Conservation (phyloP, 2,888 invertebrate species). For the Mayetiola destructor region DNA sequence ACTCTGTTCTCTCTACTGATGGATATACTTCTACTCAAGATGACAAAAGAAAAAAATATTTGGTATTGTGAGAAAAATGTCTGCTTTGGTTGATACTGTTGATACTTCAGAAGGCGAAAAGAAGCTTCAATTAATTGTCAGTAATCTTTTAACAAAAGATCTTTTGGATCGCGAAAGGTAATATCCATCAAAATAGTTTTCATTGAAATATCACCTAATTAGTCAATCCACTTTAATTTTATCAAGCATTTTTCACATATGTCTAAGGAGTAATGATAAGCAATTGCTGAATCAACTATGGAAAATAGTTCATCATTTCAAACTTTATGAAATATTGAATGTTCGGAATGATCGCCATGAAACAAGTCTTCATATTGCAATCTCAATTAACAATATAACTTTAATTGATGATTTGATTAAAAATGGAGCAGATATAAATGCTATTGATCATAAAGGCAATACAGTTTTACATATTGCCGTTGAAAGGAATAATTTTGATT, state of each 20-base stretch:
- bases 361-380: conserved; percentile 40
- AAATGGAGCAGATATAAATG: conserved; percentile 34
- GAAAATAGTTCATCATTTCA: conserved; percentile 27
- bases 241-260: conserved; percentile 27
- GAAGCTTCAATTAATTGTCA: no score
- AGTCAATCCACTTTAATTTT: conserved; percentile 10
- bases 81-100: no score
- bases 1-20: no score
- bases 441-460: conserved; percentile 31
- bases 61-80: no score
- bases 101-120: no score
- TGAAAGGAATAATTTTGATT: conserved; percentile 25
- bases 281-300: conserved; percentile 25
- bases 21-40: no score
- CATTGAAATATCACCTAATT: no score
- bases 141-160: no score
- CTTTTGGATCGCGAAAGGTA: no score
- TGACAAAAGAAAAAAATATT: no score
- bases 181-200: no score
- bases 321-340: conserved; percentile 32
- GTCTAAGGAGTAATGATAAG: conserved; percentile 22
- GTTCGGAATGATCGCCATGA: conserved; percentile 36
- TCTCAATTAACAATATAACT: conserved; percentile 26
- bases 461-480: conserved; percentile 38
- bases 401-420: conserved; percentile 18